Evolutionary conservation across 2,888 invertebrate species (phyloP).

Genomic region (Abrostola triplasia): DNA sequence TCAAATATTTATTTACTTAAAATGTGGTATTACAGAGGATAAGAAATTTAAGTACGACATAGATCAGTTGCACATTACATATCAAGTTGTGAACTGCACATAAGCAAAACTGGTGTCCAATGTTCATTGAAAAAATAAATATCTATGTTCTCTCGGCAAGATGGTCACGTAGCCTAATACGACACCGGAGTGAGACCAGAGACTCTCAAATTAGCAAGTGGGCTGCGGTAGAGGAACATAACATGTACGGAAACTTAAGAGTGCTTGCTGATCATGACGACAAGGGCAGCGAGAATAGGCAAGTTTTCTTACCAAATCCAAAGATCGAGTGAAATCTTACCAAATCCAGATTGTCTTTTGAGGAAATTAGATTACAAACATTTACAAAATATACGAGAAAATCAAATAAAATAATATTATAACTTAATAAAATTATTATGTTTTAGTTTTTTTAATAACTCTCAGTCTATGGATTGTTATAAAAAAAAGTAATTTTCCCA

Average conservation of each 20-base stretch:
- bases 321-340: slow-evolving; percentile 22
- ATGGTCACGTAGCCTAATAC: not conserved
- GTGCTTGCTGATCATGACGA: slow-evolving; percentile 24
- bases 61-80: no score
- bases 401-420: not conserved
- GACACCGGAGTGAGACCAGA: not conserved
- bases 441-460: not conserved
- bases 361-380: slow-evolving; percentile 24
- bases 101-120: no score
- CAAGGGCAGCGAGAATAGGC: slow-evolving; percentile 19
- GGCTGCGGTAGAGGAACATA: not conserved
- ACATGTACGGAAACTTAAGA: slow-evolving; percentile 13
- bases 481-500: slow-evolving; percentile 2
- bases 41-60: no score
- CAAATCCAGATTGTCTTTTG: slow-evolving; percentile 34
- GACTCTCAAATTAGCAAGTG: not conserved
- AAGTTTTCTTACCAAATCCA: slow-evolving; percentile 26
- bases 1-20: no score
- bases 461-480: slow-evolving; percentile 1
- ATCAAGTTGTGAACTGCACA: no score
- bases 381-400: not conserved
- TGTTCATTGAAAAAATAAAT: no score
- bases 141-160: no score
- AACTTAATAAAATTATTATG: not conserved
- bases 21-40: no score